Conservation (phyloP, 2,888 invertebrate genomes). For the Anticlea derivata region DNA sequence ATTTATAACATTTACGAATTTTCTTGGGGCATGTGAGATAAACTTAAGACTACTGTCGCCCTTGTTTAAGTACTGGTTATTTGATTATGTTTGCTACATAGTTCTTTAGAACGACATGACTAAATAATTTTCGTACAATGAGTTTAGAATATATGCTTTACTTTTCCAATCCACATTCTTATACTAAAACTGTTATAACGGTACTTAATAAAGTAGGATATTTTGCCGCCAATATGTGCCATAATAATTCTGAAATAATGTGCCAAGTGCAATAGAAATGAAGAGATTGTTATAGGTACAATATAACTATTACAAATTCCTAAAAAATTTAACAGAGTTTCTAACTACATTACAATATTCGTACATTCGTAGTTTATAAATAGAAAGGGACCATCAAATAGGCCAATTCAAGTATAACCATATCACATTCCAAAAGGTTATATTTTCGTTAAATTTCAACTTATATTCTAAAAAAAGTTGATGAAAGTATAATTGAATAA, state of each 20-base stretch:
- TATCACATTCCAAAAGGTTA: constrained; percentile 53
- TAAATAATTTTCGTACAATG: constrained; percentile 60
- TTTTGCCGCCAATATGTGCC: constrained; percentile 45
- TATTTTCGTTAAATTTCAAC: constrained; percentile 47
- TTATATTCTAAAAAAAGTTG: constrained; percentile 39
- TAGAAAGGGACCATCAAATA: constrained; percentile 41
- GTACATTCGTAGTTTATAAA: constrained; percentile 15
- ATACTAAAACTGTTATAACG: constrained; percentile 32
- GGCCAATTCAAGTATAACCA: constrained; percentile 56
- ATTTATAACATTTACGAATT: constrained; percentile 14
- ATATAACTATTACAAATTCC: constrained; percentile 28
- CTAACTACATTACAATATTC: constrained; percentile 18
- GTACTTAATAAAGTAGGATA: constrained; percentile 40
- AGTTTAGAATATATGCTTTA: constrained; percentile 82
- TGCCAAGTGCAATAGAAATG: constrained; percentile 48
- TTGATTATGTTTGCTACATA: constrained; percentile 43
- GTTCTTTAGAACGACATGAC: constrained; percentile 48
- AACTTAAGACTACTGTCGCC: constrained; percentile 44
- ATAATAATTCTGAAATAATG: constrained; percentile 46
- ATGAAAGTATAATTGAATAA: constrained; percentile 50
- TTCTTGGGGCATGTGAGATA: constrained; percentile 1
- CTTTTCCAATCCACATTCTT: constrained; percentile 43
- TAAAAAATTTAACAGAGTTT: constrained; percentile 20
- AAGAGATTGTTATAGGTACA: constrained; percentile 25
- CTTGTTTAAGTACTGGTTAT: constrained; percentile 46